Evolutionary conservation across 2,888 invertebrate species (phyloP).

Genomic region (Napeogenes inachia): DNA sequence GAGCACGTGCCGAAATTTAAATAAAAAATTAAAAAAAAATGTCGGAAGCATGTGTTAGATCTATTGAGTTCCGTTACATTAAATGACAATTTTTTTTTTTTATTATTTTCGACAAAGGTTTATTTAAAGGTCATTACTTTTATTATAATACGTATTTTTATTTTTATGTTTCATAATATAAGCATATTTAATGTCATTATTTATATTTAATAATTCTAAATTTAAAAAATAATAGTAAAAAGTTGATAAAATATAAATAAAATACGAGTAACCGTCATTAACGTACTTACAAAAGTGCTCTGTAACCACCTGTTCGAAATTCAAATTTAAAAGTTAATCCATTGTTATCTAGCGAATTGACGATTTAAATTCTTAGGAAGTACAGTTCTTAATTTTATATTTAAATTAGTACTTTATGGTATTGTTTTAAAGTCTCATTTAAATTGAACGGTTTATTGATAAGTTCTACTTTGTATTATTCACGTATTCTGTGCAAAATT

Average conservation of each 20-base stretch:
- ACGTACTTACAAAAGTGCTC: neutral
- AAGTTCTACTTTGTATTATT: conserved; percentile 3
- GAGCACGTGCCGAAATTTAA: conserved; percentile 52
- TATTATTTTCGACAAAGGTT: too few species aligned
- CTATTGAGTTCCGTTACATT: conserved; percentile 16
- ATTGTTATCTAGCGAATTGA: conserved; percentile 22
- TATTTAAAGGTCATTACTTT: too few species aligned
- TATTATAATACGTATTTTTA: neutral
- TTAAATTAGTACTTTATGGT: conserved; percentile 8
- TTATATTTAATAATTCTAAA: neutral
- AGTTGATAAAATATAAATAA: neutral
- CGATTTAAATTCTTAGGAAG: conserved; percentile 18
- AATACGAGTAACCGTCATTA: too few species aligned
- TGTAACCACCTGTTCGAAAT: conserved; percentile 20
- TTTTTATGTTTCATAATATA: neutral
- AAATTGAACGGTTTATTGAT: neutral
- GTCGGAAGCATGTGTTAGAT: conserved; percentile 40
- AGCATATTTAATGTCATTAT: neutral
- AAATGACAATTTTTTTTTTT: neutral
- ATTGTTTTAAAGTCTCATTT: neutral
- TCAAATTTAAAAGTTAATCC: conserved; percentile 21
- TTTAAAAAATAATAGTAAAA: neutral
- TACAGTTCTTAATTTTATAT: conserved; percentile 3
- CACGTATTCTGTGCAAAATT: too few species aligned
- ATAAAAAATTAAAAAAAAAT: conserved; percentile 36